These are phyloP conservation scores for Picus viridis DNA, from an alignment of 2,797 vertebrate genomes.

Conservation along the genomic window DNA sequence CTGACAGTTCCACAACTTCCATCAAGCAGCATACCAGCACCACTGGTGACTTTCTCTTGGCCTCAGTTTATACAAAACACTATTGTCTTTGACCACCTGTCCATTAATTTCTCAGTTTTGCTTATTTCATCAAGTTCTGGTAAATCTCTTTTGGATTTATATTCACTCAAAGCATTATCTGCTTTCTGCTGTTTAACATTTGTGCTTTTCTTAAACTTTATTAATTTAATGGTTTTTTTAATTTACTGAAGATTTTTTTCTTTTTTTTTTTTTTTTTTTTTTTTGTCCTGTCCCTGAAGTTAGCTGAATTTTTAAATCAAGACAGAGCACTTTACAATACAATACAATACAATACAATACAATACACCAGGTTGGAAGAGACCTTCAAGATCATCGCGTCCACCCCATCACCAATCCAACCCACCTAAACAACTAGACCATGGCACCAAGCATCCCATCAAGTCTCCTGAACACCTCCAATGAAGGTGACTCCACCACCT, in stretches of 20 bases:
- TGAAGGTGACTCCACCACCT: too few relatives aligned
- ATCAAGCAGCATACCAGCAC: not conserved
- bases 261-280: not conserved
- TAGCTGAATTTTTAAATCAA: not conserved
- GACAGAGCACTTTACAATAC: not conserved
- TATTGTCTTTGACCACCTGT: not conserved
- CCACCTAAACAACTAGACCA: too few relatives aligned
- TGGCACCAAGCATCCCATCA: too few relatives aligned
- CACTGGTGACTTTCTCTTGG: not conserved
- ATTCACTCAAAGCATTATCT: not conserved
- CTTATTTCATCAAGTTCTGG: not conserved
- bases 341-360: too few relatives aligned
- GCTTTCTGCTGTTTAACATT: not conserved
- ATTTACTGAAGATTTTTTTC: not conserved
- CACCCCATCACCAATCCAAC: too few relatives aligned
- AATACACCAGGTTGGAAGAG: too few relatives aligned
- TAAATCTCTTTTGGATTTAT: not conserved
- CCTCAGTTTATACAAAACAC: not conserved
- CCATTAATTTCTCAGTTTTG: not conserved
- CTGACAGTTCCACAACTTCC: not conserved
- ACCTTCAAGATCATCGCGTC: too few relatives aligned
- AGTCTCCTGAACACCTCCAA: too few relatives aligned
- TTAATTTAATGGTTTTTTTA: not conserved
- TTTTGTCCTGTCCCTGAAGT: not conserved
- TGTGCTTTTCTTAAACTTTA: not conserved